Base-by-base conservation (phyloP, 2,888 invertebrate species). In the Clostera curtula region DNA sequence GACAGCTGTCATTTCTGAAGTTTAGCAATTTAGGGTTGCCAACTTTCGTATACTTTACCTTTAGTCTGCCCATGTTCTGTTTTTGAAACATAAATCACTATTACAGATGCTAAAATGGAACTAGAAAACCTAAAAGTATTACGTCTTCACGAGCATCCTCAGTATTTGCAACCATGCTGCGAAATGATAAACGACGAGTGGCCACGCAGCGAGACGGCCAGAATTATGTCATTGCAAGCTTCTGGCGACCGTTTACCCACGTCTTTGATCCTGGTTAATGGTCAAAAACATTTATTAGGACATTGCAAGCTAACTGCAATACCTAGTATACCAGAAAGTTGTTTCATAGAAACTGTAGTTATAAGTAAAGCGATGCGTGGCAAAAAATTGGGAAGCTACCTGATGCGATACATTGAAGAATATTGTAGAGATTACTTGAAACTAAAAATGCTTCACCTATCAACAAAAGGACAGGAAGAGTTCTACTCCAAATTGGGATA, bases 171-270 rank as follows among this genome's bases (percentile, higher is more conserved):
- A 58, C 85, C 89, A 56, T 93, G 93, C 58, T 92, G 92, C 61
- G 85, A 87, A 46, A 77, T 95, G 30, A 88, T 95, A 42, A 95
- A 95, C 66, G 88, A 89, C n/a, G 93, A 95, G 85, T 95, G 95
- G 95, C 92, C 91, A 38, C 86, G 94, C 49, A 93, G 93, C 56
- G 89, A 90, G 64, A 89, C 90, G 17, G 92, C 93, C 31, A 86
- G 95, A 55, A 86, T 93, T 79, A 86, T 89, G 65, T 91, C 91
- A 25, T 72, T 95, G 25, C 86, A 89, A 63, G 85, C 87, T 18
- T 93, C 93, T 1, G 88, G 89, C 56, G 91, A 93, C 58, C 70
- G 75, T 27, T 79, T 93, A 51, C 92, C 93, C 11, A 90, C 91
- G 19, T 91, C 88, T 65, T 80, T 91, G 50, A 85, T 93, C 48